A percentile compares a stretch with the other conserved stretches of the same genome.
phyloP scores from a whole-genome alignment of 2,888 invertebrate genomes.

The Pristionchus japonicus region DNA sequence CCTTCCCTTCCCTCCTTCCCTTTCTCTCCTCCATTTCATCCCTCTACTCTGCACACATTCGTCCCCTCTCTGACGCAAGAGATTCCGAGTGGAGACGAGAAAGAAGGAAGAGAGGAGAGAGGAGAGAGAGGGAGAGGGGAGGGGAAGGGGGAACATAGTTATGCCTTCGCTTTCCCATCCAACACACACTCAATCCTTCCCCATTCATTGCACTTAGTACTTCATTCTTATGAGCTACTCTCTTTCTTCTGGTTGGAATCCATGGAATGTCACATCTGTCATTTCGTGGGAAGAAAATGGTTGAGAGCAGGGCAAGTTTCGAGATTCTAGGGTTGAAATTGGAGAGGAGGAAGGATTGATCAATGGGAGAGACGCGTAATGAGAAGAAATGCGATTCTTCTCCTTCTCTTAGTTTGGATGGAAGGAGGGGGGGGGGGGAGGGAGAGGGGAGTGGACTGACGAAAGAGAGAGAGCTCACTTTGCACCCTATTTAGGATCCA shows the following conservation, averaged over 20 bases:
- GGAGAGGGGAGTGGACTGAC: not conserved
- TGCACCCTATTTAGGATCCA: constrained; percentile 16
- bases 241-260: not conserved
- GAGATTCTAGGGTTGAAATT: not conserved
- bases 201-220: constrained; percentile 30
- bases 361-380: not conserved
- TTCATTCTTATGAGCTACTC: not conserved
- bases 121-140: not conserved
- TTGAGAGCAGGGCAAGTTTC: not conserved
- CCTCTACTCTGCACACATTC: not conserved
- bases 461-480: constrained; percentile 21
- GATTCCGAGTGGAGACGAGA: constrained; percentile 10
- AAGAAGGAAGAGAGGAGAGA: constrained; percentile 6
- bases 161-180: not conserved
- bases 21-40: constrained; percentile 1
- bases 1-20: not conserved
- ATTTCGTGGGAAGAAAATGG: not conserved
- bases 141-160: not conserved
- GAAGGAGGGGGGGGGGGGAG: no score
- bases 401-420: constrained; percentile 28
- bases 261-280: not conserved
- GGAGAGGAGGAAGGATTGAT: not conserved
- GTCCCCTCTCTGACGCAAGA: not conserved
- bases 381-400: constrained; percentile 28
- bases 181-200: constrained; percentile 5